Evolutionary conservation across 2,888 invertebrate species (phyloP).

Genomic region (Drosophila conformis): DNA sequence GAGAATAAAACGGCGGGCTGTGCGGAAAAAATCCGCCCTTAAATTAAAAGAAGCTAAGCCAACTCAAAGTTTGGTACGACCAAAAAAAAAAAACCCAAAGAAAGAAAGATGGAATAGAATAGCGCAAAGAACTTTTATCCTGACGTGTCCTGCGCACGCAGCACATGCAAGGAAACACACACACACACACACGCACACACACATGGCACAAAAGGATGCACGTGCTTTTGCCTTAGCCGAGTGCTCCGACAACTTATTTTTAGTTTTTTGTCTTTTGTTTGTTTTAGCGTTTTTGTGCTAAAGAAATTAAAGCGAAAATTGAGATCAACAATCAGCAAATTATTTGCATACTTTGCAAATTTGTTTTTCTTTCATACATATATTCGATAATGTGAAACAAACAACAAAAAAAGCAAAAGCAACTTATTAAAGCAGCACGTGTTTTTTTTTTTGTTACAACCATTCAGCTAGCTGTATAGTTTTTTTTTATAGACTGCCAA

Average conservation of each 20-base stretch:
- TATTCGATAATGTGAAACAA: constrained; percentile 1
- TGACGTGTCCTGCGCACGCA: constrained; percentile 79
- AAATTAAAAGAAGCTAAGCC: constrained; percentile 64
- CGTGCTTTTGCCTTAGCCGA: constrained; percentile 64
- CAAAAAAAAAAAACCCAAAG: constrained; percentile 11
- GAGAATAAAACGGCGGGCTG: constrained; percentile 37
- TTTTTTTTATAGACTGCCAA: too few species aligned
- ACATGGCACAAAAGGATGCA: constrained; percentile 49
- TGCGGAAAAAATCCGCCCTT: constrained; percentile 72
- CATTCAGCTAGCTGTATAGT: background rate
- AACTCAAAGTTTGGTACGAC: constrained; percentile 72
- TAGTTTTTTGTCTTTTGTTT: constrained; percentile 14
- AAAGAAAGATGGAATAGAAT: constrained; percentile 20
- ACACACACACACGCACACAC: constrained; percentile 6
- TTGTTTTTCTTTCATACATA: constrained; percentile 1
- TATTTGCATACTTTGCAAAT: constrained; percentile 44
- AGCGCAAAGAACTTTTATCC: constrained; percentile 46
- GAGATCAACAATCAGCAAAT: constrained; percentile 37
- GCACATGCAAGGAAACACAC: constrained; percentile 37
- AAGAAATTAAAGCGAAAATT: constrained; percentile 27
- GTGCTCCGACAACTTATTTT: constrained; percentile 25
- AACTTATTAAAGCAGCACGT: constrained; percentile 39
- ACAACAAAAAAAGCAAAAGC: constrained; percentile 12
- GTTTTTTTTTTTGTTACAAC: constrained; percentile 9
- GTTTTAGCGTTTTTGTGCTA: constrained; percentile 53